phyloP scores from a whole-genome alignment of 1,140 invertebrate genomes.

The Heliconius nattereri region DNA sequence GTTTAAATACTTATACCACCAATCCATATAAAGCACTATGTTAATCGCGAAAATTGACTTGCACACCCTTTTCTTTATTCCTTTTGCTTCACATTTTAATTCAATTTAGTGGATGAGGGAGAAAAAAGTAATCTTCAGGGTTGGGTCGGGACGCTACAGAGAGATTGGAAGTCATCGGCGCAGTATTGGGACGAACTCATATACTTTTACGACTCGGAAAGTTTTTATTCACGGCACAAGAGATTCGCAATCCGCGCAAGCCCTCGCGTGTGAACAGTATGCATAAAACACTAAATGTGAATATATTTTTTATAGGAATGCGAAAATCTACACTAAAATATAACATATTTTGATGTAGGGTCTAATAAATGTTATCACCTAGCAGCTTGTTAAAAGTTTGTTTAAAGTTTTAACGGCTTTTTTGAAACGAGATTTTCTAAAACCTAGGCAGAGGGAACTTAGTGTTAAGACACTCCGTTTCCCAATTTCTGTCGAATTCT shows the following conservation, averaged over 20 bases:
- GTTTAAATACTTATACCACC: neutral
- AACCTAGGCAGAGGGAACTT: too few species aligned
- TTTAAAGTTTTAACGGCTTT: too few species aligned
- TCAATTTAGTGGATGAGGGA: slow-evolving; percentile 75
- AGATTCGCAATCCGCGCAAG: slow-evolving; percentile 58
- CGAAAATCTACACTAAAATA: neutral
- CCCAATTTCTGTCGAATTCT: too few species aligned
- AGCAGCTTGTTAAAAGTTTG: too few species aligned
- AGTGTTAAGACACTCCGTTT: too few species aligned
- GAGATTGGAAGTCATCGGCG: slow-evolving; percentile 77
- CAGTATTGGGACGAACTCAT: slow-evolving; percentile 77
- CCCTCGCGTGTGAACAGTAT: slow-evolving; percentile 26
- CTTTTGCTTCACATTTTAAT: slow-evolving; percentile 76
- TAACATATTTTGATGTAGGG: too few species aligned
- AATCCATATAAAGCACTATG: neutral
- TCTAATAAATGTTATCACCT: too few species aligned
- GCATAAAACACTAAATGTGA: slow-evolving; percentile 22
- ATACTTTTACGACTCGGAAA: slow-evolving; percentile 74
- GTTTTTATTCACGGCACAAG: slow-evolving; percentile 72
- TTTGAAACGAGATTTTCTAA: too few species aligned
- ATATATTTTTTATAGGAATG: slow-evolving; percentile 19
- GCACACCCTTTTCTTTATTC: slow-evolving; percentile 62
- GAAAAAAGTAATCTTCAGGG: slow-evolving; percentile 77
- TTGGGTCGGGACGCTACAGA: slow-evolving; percentile 70
- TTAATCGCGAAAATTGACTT: slow-evolving; percentile 23